Evolutionary conservation across 2,797 vertebrate genomes (phyloP), one percentile per base, ranked within the genome.

Genomic region (Acipenser transmontanus): DNA sequence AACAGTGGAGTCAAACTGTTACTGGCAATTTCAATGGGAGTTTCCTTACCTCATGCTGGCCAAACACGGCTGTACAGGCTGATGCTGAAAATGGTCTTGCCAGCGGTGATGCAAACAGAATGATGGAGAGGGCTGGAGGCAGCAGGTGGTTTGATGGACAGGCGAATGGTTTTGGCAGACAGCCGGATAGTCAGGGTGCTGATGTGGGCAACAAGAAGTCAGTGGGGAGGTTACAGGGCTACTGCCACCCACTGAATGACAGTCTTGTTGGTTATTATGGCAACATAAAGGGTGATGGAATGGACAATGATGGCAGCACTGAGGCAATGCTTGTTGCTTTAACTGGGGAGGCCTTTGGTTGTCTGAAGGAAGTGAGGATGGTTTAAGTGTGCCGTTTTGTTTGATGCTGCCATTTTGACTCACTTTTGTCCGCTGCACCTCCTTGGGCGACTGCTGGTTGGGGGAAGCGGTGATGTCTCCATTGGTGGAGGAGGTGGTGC

Each of bases 21-120:
- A 5, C 34, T 34, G 34, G 34, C 34, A 34, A 34, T 34, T 34
- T 34, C 34, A 34, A 1, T 34, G 34, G 34, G 52, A 34, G 1
- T 34, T 1, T 60, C 72, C 88, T 78, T 86, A 98, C 96, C 95
- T 94, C 73, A 93, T 80, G 67, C 75, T 83, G 68, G 90, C 66
- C 64, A 84, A 64, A 63, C 88, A 92, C 0, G 85, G 86, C 2
- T 74, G 87, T 59, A 78, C 84, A 13, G 88, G 83, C 65, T 93
- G 94, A 78, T 90, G 94, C 78, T 95, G 94, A 66, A 94, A 92
- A 75, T 90, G 93, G 75, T 96, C 92, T 71, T 92, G 93, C 95
- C 95, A 97, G 51, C 86, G 88, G 66, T 92, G 93, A 61, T 91
- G 93, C 74, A 90, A 86, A 81, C 91, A 89, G 82, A 91, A 90